Evolutionary conservation across 1,140 invertebrate species (phyloP).

Genomic region (Harlomillsia oculata): DNA sequence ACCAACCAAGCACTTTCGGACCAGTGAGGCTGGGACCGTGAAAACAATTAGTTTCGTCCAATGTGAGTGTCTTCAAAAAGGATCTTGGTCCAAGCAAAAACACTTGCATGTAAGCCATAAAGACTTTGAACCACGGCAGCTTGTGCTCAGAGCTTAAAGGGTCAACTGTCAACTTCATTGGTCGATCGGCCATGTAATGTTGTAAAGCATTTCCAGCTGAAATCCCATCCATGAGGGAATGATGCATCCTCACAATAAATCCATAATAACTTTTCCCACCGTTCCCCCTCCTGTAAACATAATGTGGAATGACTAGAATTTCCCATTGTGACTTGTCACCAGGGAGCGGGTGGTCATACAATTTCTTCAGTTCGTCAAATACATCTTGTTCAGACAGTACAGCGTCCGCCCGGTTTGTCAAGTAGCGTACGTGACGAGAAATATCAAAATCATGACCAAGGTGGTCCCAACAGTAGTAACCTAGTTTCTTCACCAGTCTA

Average conservation of each 20-base stretch:
- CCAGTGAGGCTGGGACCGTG: constrained; percentile 28
- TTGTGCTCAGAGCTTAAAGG: constrained; percentile 14
- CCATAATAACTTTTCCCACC: constrained; percentile 1
- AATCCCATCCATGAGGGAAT: constrained; percentile 22
- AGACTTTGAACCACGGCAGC: neutral
- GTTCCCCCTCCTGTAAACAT: constrained; percentile 2
- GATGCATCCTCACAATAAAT: constrained; percentile 20
- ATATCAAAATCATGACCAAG: constrained; percentile 15
- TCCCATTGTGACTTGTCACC: constrained; percentile 29
- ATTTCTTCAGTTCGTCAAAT: constrained; percentile 21
- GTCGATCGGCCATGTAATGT: constrained; percentile 22
- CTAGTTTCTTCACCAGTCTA: constrained; percentile 10
- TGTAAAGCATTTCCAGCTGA: constrained; percentile 28
- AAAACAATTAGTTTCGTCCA: constrained; percentile 26
- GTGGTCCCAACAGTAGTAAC: constrained; percentile 28
- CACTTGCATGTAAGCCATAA: constrained; percentile 13
- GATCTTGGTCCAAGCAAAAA: constrained; percentile 16
- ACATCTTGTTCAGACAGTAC: constrained; percentile 18
- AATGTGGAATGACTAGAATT: constrained; percentile 31
- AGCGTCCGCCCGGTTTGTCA: neutral
- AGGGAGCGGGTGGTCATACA: constrained; percentile 23
- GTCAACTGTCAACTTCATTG: constrained; percentile 31
- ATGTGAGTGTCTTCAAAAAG: constrained; percentile 18
- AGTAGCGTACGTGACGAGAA: constrained; percentile 12
- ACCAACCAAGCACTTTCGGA: constrained; percentile 28